Base-by-base conservation (phyloP, 2,113 vertebrate species). In the Alces alces region DNA sequence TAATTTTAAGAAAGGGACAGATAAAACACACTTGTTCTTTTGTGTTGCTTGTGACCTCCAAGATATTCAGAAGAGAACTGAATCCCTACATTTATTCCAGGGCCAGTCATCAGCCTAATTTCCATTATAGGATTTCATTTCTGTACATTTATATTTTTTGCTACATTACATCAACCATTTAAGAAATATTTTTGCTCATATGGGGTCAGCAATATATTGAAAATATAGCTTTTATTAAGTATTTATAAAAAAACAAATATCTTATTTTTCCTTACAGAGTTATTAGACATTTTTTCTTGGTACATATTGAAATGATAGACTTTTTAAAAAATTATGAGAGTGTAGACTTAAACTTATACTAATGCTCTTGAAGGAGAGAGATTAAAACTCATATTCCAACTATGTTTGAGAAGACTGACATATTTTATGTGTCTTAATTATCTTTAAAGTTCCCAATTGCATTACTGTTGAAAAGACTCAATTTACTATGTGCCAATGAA, bases 401-500 rank as follows among this genome's bases (percentile, higher is more conserved):
- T 97, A 97, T 95, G 97, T 98, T 98, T 97, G 98, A 98, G 96
- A 98, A 98, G 97, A 98, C 91, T 98, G 98, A 98, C 98, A 97
- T 98, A 98, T 98, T 99, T 99, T 99, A 99, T 98, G 98, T 98
- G 98, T 98, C 98, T 98, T 99, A 99, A 99, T 99, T 99, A 99
- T 98, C 98, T 99, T 98, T 98, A 98, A 97, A 97, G 98, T 99
- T 98, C 98, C 98, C 98, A 93, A 90, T 93, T 97, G 98, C 97
- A 98, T 98, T 98, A 96, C 98, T 98, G 89, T 97, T 98, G 97
- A 98, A 98, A 98, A 98, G 98, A 96, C 97, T 98, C 98, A 98
- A 97, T 98, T 99, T 98, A 98, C 98, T 97, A 66, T 97, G 93
- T 98, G 97, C 97, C 98, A 97, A 96, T 98, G 98, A 98, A 98